Evolutionary conservation across 2,113 vertebrate genomes (phyloP).

Genomic region (Candoia aspera): DNA sequence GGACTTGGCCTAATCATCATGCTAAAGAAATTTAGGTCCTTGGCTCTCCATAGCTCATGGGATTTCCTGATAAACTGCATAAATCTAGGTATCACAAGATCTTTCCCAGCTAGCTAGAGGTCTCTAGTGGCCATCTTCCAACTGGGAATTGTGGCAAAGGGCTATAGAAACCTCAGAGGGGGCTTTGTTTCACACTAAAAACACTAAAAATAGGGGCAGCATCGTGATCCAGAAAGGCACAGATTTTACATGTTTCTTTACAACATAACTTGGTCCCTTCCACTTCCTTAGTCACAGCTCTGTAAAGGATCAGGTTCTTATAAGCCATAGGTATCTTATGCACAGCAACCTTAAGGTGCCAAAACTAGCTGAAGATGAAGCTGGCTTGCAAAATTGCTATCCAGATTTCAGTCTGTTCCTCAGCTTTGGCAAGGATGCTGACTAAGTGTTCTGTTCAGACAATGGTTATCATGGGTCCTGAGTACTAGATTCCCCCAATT

Average conservation of each 20-base stretch:
- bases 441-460: too few relatives aligned
- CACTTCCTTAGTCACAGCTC: neutral
- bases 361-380: too few relatives aligned
- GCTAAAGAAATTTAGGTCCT: neutral
- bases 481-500: too few relatives aligned
- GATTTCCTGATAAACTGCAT: neutral
- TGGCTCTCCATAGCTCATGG: neutral
- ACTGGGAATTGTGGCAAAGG: neutral
- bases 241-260: neutral
- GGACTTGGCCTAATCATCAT: neutral
- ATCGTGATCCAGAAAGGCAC: neutral
- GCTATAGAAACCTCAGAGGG: neutral
- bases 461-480: too few relatives aligned
- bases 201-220: too few relatives aligned
- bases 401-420: too few relatives aligned
- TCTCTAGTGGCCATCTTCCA: neutral
- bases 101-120: neutral
- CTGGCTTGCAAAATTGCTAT: too few relatives aligned
- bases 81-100: neutral
- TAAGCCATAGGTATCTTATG: neutral
- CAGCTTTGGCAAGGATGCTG: too few relatives aligned
- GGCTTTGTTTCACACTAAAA: neutral
- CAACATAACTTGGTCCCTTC: neutral
- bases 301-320: neutral
- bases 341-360: too few relatives aligned